Evolutionary conservation across 2,113 vertebrate genomes (phyloP).

Genomic region (Sitta europaea): DNA sequence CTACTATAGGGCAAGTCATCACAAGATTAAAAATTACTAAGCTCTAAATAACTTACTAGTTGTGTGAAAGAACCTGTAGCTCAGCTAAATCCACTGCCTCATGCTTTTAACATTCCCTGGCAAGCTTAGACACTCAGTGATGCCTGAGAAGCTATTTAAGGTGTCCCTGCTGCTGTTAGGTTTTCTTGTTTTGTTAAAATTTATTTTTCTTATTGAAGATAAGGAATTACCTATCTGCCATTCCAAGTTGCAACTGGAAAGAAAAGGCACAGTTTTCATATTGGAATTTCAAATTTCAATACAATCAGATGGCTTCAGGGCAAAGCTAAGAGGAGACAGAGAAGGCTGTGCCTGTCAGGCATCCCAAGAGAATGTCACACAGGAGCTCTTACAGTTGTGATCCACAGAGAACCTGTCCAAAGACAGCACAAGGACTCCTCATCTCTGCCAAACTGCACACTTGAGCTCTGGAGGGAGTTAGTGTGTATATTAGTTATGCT

Average conservation of each 20-base stretch:
- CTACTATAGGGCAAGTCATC: background rate
- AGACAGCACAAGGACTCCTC: background rate
- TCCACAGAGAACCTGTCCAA: background rate
- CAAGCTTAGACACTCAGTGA: background rate
- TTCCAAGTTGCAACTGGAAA: background rate
- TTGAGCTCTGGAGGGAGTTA: background rate
- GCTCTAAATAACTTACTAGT: background rate
- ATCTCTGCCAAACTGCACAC: background rate
- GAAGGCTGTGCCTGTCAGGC: background rate
- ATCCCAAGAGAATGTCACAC: background rate
- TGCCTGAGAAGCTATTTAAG: background rate
- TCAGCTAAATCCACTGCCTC: background rate
- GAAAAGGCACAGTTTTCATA: too few species aligned
- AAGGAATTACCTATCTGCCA: background rate
- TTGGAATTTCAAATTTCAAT: too few species aligned
- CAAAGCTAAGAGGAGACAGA: background rate
- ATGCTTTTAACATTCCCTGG: background rate
- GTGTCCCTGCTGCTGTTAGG: background rate
- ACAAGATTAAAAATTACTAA: slow-evolving; percentile 4
- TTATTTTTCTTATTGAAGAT: background rate
- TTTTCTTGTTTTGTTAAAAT: background rate
- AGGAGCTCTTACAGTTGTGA: background rate
- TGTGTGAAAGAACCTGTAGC: background rate
- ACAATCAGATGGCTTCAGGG: too few species aligned
- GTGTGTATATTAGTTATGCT: background rate